Base-by-base conservation (phyloP, 2,888 invertebrate genomes). In the Endotricha flammealis region DNA sequence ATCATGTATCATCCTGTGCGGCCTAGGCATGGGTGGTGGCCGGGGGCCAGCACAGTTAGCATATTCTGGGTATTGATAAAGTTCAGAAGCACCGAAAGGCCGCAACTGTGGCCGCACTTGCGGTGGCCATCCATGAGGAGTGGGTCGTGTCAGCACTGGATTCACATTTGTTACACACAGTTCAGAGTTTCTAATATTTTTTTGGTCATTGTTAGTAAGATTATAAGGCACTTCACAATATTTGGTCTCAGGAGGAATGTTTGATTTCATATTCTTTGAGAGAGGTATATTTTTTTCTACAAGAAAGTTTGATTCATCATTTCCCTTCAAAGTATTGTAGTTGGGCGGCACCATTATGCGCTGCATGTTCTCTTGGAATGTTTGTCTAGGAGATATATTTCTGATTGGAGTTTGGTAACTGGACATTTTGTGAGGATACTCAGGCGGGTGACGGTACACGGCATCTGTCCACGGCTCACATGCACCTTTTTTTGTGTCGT, bases 331-430 rank as follows among this genome's bases (percentile, higher is more conserved):
- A 20, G 75, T 57, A 51, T 59, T 77, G 47, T 75, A 81, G 31
- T 69, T 64, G 23, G 85, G 81, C 25, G 83, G 79, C 46, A 87
- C 78, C 70, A 82, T 77, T 32, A 87, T 77, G 41, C 87, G 74
- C 48, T 72, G 83, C 87, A 87, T 87, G 42, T 87, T 86, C 58
- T 87, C 87, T 67, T 87, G 87, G 70, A 79, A 87, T 68, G 87
- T 87, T 68, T 86, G 86, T 68, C 87, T 71, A 22, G 87, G 87
- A 51, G 87, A 87, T 72, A 87, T 87, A 69, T 87, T 86, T 62
- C 82, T 70, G 41, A 71, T 57, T 34, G 76, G 76, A 39, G 75
- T 75, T 39, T 66, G 64, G 52, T 72, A 78, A 33, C 62, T 74
- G 12, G 60, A 38, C 41, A 73, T 48, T 48, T 82, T 85, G 41